These are phyloP conservation scores for Clinocottus analis DNA, from an alignment of 2,113 vertebrate species.

Conservation along the genomic window DNA sequence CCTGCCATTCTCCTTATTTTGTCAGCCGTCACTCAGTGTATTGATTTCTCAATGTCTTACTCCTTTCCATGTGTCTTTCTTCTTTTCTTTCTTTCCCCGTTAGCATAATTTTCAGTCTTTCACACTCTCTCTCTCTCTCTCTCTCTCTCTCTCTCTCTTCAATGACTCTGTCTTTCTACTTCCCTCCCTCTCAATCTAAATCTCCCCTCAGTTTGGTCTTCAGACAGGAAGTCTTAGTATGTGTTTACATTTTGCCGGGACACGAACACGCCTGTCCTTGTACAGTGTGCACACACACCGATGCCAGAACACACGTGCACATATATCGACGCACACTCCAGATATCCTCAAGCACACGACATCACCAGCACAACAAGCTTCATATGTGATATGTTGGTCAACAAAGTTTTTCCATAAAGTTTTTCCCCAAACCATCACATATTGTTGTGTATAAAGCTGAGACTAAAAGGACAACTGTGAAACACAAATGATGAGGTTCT, in stretches of 20 bases:
- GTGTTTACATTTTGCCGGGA: constrained; percentile 70
- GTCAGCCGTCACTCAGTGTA: neutral
- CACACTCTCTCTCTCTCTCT: constrained; percentile 9
- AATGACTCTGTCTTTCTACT: constrained; percentile 17
- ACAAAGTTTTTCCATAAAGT: too few species aligned
- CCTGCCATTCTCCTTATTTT: constrained; percentile 29
- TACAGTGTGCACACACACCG: constrained; percentile 8
- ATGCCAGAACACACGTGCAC: neutral
- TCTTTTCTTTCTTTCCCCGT: constrained; percentile 27
- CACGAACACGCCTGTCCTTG: constrained; percentile 20
- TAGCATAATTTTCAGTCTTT: constrained; percentile 38
- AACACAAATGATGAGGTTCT: constrained; percentile 22
- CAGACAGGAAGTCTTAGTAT: constrained; percentile 74
- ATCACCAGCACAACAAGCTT: neutral
- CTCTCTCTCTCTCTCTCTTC: constrained; percentile 15
- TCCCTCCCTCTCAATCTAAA: constrained; percentile 60
- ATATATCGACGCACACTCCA: neutral
- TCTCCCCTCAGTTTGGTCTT: constrained; percentile 47
- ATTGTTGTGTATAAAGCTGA: neutral
- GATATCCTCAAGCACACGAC: neutral
- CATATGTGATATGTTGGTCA: neutral
- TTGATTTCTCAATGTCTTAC: constrained; percentile 8
- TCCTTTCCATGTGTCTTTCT: constrained; percentile 13
- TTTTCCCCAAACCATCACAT: constrained; percentile 2
- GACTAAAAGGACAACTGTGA: constrained; percentile 6